These are phyloP conservation scores for Lithophane ornitopus DNA, from an alignment of 2,888 invertebrate genomes.

Conservation along the genomic window DNA sequence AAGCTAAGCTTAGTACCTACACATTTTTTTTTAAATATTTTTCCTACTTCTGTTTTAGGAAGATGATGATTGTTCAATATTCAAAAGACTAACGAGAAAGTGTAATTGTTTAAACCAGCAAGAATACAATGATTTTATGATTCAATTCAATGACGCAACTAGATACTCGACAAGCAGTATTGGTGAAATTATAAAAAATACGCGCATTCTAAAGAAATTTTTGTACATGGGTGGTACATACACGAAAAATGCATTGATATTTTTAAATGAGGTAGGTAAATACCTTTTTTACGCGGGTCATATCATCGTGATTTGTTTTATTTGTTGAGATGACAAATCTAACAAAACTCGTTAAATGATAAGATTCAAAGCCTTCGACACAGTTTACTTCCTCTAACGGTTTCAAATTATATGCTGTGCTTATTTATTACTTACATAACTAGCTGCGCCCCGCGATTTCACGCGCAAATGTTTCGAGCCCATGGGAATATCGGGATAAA, in stretches of 20 bases:
- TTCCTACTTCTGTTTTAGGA: constrained; percentile 68
- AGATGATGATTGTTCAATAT: constrained; percentile 83
- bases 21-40: neutral
- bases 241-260: constrained; percentile 80
- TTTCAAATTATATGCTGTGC: neutral
- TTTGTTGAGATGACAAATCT: neutral
- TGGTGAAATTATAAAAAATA: constrained; percentile 86
- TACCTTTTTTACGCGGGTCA: neutral
- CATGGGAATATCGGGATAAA: no score
- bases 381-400: neutral
- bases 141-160: constrained; percentile 84
- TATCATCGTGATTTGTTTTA: neutral
- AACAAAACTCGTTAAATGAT: neutral
- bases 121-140: constrained; percentile 83
- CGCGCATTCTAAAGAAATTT: constrained; percentile 84
- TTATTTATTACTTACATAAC: neutral
- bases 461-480: no score
- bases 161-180: constrained; percentile 78
- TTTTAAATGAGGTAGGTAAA: constrained; percentile 86
- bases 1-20: no score
- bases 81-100: constrained; percentile 83
- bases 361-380: neutral
- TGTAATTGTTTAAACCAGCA: constrained; percentile 82
- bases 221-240: constrained; percentile 83
- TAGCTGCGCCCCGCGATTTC: no score